Percentiles rank a stretch among this genome's conserved stretches.
phyloP scores from a whole-genome alignment of 2,888 invertebrate species.

The Metopia argyrocephala region DNA sequence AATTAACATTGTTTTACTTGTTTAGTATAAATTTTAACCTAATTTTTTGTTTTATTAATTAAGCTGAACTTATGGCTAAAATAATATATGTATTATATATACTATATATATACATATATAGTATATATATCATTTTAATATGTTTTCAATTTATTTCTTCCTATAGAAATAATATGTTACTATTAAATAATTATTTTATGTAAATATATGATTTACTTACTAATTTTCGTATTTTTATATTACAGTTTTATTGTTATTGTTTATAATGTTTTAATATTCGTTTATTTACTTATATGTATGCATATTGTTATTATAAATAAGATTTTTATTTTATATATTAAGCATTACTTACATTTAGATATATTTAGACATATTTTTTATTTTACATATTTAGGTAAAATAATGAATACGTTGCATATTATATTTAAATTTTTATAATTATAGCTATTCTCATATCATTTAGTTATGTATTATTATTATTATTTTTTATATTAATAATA shows the following conservation, averaged over 20 bases:
- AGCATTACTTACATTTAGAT: constrained; percentile 63
- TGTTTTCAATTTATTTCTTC: constrained; percentile 24
- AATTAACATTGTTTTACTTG: constrained; percentile 2
- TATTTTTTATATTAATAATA: constrained; percentile 7
- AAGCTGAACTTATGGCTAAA: constrained; percentile 47
- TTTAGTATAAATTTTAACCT: constrained; percentile 64
- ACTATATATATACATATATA: constrained; percentile 4
- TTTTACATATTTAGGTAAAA: constrained; percentile 14
- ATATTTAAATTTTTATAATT: constrained; percentile 12
- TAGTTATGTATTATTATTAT: too few relatives aligned
- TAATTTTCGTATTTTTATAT: constrained; percentile 44
- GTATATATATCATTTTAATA: constrained; percentile 16
- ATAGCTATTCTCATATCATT: constrained; percentile 13
- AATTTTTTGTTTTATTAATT: constrained; percentile 32
- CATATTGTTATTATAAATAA: constrained; percentile 29
- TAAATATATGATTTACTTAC: constrained; percentile 45
- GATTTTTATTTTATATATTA: constrained; percentile 45
- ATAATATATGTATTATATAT: constrained; percentile 1
- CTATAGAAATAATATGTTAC: constrained; percentile 5
- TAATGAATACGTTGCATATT: constrained; percentile 11
- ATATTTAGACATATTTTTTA: constrained; percentile 51
- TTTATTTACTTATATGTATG: constrained; percentile 46
- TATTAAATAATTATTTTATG: constrained; percentile 33
- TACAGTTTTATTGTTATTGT: constrained; percentile 52
- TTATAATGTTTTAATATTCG: constrained; percentile 37